Base-by-base conservation (phyloP, 1,140 invertebrate genomes). In the Pseudomyrmex pallidus region DNA sequence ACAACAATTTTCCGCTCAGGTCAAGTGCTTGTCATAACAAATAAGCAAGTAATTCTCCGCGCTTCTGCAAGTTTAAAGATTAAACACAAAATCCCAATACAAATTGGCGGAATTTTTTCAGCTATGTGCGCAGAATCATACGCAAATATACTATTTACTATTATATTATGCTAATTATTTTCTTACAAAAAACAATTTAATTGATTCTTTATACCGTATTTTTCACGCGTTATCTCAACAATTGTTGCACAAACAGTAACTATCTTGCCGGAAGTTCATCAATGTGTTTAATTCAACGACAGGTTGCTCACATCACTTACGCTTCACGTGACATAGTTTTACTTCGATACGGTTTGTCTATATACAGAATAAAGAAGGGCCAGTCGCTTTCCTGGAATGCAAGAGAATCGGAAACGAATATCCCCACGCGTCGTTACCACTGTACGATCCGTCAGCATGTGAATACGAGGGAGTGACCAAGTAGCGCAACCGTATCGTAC, bases 251-350 rank as follows among this genome's bases (percentile, higher is more conserved):
- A 56, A 76, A 76, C 44, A 15, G 25, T 17, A 44, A 61, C 74
- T 77, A 68, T 77, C 74, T 67, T 77, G 54, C 63, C 63, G 74
- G 74, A 77, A 68, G 74, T 68, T 54, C 48, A 10, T 2, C 50
- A 52, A 77, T 77, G 74, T 77, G 74, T 77, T 77, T 77, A 77
- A 77, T 77, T 77, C 74, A 77, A 77, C 74, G 63, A n/a, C 74
- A 22, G 50, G 13, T 77, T 25, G 62, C 63, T 17, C 67, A 57
- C 50, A 22, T 56, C 25, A 68, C 74, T 77, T 68, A 64, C 50
- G 50, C 15, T 25, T 57, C 50, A 46, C 35, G 25, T 67, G 74
- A 20, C 50, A 68, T n/a, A 77, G 74, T 77, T 77, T 77, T 13
- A 35, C 20, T 12, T 62, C 50, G 0, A 20, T 74, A 74, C 46